phyloP scores from a whole-genome alignment of 2,797 vertebrate genomes.

The Orientallactaga sibirica region DNA sequence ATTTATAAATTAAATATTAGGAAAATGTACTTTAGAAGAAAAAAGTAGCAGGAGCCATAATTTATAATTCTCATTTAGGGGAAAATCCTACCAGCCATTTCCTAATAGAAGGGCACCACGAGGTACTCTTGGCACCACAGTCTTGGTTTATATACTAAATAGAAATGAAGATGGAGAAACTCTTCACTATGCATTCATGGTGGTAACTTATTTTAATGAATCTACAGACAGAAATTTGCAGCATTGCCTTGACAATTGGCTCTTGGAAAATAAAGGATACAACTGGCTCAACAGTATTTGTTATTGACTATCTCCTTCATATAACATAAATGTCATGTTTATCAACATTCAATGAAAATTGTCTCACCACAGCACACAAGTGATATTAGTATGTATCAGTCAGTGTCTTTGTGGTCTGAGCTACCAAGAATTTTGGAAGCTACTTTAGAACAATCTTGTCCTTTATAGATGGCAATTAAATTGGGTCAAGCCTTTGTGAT shows the following conservation, averaged over 20 bases:
- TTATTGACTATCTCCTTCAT: background rate
- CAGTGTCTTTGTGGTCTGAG: background rate
- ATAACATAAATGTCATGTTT: background rate
- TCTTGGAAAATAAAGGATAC: background rate
- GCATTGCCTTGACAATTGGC: background rate
- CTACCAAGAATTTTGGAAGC: background rate
- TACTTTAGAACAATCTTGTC: background rate
- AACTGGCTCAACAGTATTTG: background rate
- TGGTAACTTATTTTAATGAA: constrained; percentile 64
- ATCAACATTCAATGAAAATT: background rate
- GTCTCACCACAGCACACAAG: background rate
- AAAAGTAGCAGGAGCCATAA: constrained; percentile 70
- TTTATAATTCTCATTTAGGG: constrained; percentile 83
- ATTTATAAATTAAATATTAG: constrained; percentile 93
- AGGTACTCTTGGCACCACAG: constrained; percentile 75
- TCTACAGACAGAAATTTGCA: background rate
- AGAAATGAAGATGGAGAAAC: constrained; percentile 71
- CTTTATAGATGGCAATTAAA: background rate
- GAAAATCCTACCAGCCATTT: constrained; percentile 77
- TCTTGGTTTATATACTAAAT: constrained; percentile 81
- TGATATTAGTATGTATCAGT: rapidly evolving
- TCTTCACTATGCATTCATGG: constrained; percentile 13
- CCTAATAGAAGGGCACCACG: constrained; percentile 84
- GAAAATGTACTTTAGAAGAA: constrained; percentile 88
- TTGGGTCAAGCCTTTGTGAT: background rate